phyloP scores from a whole-genome alignment of 1,140 invertebrate species.

The Meloidogyne chitwoodi region DNA sequence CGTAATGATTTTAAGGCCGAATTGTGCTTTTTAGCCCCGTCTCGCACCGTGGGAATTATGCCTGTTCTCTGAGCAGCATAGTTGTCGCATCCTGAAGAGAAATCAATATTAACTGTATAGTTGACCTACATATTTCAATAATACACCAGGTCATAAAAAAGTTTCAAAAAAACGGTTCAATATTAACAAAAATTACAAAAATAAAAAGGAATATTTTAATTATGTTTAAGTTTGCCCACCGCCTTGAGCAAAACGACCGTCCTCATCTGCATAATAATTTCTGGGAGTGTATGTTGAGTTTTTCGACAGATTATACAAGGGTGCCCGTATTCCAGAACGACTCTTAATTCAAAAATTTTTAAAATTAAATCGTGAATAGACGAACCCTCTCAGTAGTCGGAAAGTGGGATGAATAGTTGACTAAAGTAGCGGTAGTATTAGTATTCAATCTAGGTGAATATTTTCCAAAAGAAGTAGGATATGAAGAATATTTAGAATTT shows the following conservation, averaged over 20 bases:
- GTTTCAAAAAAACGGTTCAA: no score
- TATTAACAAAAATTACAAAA: no score
- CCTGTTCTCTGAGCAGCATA: background rate
- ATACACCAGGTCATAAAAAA: no score
- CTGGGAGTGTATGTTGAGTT: background rate
- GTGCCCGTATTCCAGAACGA: background rate
- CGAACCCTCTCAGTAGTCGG: background rate
- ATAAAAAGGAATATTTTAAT: no score
- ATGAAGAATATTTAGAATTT: background rate
- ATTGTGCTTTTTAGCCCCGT: conserved; percentile 18
- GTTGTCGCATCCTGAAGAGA: background rate
- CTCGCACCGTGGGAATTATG: background rate
- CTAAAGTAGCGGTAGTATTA: background rate
- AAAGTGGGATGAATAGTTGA: background rate
- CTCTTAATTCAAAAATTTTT: background rate
- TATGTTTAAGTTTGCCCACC: background rate
- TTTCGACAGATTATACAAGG: background rate
- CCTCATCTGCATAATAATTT: background rate
- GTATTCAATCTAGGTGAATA: background rate
- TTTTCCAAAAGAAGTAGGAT: background rate
- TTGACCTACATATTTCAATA: no score
- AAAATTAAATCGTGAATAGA: background rate
- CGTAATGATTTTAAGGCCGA: conserved; percentile 23
- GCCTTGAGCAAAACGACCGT: background rate
- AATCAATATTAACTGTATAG: background rate